Evolutionary conservation across 2,888 invertebrate genomes (phyloP).

Genomic region (Mesoligia furuncula): DNA sequence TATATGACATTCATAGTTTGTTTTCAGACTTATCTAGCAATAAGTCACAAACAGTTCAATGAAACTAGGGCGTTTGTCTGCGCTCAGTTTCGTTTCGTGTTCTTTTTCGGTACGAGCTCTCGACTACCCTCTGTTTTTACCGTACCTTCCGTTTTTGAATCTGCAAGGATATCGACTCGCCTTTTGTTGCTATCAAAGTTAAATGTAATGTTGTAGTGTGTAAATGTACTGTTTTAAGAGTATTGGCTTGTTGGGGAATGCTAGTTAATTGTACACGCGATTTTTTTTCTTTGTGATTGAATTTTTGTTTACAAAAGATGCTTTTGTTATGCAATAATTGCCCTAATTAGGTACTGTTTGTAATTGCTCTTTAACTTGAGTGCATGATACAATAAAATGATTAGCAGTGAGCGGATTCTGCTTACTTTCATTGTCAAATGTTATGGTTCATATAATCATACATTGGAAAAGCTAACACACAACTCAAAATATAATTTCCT

Average conservation of each 20-base stretch:
- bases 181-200: constrained; percentile 40
- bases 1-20: no score
- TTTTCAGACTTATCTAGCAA: not conserved
- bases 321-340: not conserved
- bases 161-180: constrained; percentile 30
- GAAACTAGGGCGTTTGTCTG: constrained; percentile 66
- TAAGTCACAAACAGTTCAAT: constrained; percentile 64
- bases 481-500: no score
- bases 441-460: no score
- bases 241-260: constrained; percentile 43
- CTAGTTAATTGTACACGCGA: constrained; percentile 3
- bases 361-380: not conserved
- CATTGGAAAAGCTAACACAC: no score
- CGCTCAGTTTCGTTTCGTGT: constrained; percentile 60
- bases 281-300: not conserved
- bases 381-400: not conserved
- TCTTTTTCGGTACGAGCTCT: constrained; percentile 65
- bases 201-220: constrained; percentile 5
- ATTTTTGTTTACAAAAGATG: not conserved
- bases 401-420: not conserved
- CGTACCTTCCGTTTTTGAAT: constrained; percentile 53
- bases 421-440: not conserved
- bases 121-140: constrained; percentile 64
- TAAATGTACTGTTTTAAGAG: constrained; percentile 40
- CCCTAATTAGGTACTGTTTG: not conserved